Evolutionary conservation across 2,113 vertebrate genomes (phyloP), one percentile per base, ranked within the genome.

Genomic region (Podiceps cristatus): DNA sequence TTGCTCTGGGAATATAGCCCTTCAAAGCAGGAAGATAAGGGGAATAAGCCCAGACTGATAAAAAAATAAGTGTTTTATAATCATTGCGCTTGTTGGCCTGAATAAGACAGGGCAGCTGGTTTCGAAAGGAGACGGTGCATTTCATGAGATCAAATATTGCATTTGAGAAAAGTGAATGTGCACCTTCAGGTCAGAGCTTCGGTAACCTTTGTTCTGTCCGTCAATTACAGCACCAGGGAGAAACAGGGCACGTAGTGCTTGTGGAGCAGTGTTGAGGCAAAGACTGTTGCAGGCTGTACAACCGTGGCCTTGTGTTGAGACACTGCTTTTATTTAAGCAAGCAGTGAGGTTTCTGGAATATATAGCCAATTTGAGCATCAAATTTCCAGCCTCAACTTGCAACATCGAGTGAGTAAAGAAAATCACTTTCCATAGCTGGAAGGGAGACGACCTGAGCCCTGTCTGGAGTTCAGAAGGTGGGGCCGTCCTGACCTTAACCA

Each of bases 351-450:
- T 92, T 86, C 56, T 59, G 81, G 72, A 31, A 15, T 20, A 44
- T 75, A 14, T 42, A 42, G 42, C 42, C 42, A 42, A 14, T 42
- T 86, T 69, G 24, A 11, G 18, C 42, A 45, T 20, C 18, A 28
- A 27, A 37, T 74, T 71, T 69, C 71, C 66, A 83, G 71, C 80
- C 75, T 52, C 58, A 29, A n/a, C 80, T 91, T 89, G 79, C 80
- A 53, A 74, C 88, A 82, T 19, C 3, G 0, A 28, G 33, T 17
- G 84, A 82, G 29, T 55, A 64, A 86, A 74, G 60, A 78, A 60
- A 69, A 89, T 33, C 75, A 71, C 71, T 93, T 96, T 95, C 76
- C 52, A 82, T 89, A 79, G 88, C 93, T 89, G 67, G 56, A 71
- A 90, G 85, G 91, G 45, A 56, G 64, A 78, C 2, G 11, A 64